phyloP scores from a whole-genome alignment of 2,113 vertebrate species.

The Platycercus adscitus region DNA sequence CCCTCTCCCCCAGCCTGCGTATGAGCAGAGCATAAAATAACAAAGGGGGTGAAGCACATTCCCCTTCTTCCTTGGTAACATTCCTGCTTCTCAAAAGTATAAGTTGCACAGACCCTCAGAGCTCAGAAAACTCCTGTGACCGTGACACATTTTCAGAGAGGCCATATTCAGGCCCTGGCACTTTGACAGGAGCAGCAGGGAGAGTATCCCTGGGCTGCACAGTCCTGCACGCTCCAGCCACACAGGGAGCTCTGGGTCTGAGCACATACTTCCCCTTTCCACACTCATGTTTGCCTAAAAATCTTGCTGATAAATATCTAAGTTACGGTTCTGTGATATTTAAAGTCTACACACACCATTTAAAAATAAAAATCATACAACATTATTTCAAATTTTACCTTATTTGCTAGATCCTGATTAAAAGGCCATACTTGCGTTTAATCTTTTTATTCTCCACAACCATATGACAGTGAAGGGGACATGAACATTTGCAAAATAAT shows the following conservation, averaged over 20 bases:
- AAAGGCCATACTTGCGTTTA: not conserved
- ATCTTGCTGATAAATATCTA: not conserved
- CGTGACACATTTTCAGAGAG: rapidly evolving
- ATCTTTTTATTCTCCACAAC: slow-evolving; percentile 13
- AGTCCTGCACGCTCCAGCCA: not conserved
- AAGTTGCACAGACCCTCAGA: not conserved
- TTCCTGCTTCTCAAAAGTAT: not conserved
- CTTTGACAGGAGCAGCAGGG: not conserved
- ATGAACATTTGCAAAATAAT: not conserved
- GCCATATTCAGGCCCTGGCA: not conserved
- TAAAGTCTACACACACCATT: rapidly evolving
- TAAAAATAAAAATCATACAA: not conserved
- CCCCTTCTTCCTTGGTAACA: not conserved
- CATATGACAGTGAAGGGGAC: not conserved
- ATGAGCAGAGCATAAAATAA: too few relatives aligned
- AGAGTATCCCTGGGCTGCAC: not conserved
- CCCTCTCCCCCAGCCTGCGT: rapidly evolving
- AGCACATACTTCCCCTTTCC: not conserved
- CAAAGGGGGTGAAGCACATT: not conserved
- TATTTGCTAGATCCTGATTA: not conserved
- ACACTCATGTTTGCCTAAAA: not conserved
- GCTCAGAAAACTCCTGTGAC: not conserved
- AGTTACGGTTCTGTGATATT: not conserved
- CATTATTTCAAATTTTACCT: not conserved
- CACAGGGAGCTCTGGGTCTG: not conserved